Base-by-base conservation (phyloP, 2,113 vertebrate genomes). In the Pseudolaguvia tuberculata region DNA sequence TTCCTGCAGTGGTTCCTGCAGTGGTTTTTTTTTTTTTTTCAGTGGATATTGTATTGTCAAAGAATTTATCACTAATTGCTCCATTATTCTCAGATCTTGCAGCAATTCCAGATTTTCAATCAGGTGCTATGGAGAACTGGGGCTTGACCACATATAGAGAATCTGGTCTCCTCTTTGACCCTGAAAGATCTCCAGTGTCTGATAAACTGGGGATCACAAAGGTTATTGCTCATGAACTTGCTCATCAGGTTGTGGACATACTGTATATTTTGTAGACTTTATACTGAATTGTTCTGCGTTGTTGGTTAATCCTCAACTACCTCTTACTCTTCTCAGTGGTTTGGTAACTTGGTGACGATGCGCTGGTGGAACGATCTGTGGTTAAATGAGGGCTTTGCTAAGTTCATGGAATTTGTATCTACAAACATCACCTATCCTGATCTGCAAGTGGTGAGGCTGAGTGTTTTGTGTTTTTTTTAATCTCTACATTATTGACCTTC, bases 321-420 rank as follows among this genome's bases (percentile, higher is more conserved):
- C n/a, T 31, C 20, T 73, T 52, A 42, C 39, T 8, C 17, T 65
- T 2, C 53, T 2, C 76, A 91, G 89, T 91, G 90, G 90, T 91
- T 91, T 82, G 89, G 90, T 47, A 91, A 91, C 83, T 83, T 91
- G 82, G 90, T 91, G 61, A 91, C 89, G 3, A 91, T 91, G 90
- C 87, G 90, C 79, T 91, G 89, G 90, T 91, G 90, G 90, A 91
- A 90, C 6, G 90, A 91, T 79, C 77, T 91, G 78, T 91, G 90
- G 90, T 88, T 91, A 77, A 91, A 91, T 6, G 90, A 91, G 59
- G 90, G 90, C n/a, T 91, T 91, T 1, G 90, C 90, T 67, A 91
- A 91, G 77, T 91, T 91, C 77, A 91, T 91, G 90, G 90, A 91
- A 85, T 91, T 80, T 31, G 78, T 91, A 75, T 90, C 89, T 0